Conservation (phyloP, 2,797 vertebrate genomes). For the Hemitrygon akajei region DNA sequence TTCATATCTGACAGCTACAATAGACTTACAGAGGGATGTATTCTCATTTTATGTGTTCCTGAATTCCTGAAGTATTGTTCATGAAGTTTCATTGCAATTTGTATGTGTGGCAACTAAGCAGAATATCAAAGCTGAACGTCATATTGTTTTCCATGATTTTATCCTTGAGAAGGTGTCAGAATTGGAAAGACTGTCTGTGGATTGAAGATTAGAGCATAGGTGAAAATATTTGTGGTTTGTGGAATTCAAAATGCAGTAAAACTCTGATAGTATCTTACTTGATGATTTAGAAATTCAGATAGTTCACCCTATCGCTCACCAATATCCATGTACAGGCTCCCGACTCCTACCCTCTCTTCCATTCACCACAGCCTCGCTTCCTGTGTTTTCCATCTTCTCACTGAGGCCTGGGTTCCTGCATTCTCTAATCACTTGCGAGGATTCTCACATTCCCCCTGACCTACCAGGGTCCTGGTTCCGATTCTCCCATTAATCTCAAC, state of each 20-base stretch:
- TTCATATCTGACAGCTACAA: not conserved
- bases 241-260: not conserved
- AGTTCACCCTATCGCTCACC: too few species aligned
- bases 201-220: not conserved
- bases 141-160: not conserved
- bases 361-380: too few species aligned
- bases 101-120: not conserved
- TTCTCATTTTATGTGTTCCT: not conserved
- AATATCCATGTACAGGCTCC: too few species aligned
- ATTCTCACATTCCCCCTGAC: too few species aligned
- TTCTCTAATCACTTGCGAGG: too few species aligned
- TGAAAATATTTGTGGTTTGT: not conserved
- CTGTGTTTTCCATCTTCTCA: too few species aligned
- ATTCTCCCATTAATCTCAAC: too few species aligned
- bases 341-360: too few species aligned
- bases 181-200: not conserved
- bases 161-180: not conserved
- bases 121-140: not conserved
- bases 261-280: too few species aligned
- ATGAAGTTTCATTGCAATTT: not conserved
- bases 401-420: too few species aligned
- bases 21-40: not conserved
- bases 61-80: not conserved
- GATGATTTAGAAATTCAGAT: too few species aligned
- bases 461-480: too few species aligned